Base-by-base conservation (phyloP, 2,113 vertebrate genomes). In the Polypterus bichir region DNA sequence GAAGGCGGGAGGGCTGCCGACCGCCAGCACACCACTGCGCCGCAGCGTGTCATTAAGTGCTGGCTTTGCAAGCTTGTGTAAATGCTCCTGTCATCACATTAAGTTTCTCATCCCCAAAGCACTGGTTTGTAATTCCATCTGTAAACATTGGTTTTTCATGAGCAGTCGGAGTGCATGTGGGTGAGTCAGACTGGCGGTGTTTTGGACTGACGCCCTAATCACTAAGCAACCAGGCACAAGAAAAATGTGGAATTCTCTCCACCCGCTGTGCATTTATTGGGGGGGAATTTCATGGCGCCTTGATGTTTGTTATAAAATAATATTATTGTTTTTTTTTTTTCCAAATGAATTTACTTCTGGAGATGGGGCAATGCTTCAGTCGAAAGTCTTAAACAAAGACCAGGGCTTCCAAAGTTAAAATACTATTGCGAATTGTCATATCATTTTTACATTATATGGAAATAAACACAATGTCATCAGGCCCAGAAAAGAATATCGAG, bases 81-180 rank as follows among this genome's bases (percentile, higher is more conserved):
- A 45, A 62, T 9, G 8, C 44, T 44, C 45, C 49, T 62, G 60
- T 54, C 60, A 54, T 44, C 60, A 54, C 46, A 53, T 54, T 9
- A 62, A 53, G 49, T 54, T 51, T 62, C 44, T 62, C 54, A 62
- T 62, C 51, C 49, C 27, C 9, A n/a, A 46, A 9, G 60, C 47
- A 46, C n/a, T 45, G 46, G 48, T 53, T 4, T 45, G 48, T 45
- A 61, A 61, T 62, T 8, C 54, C 27, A 53, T 8, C 52, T 45
- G 51, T 9, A 46, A 54, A 46, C 44, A n/a, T 4, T 61, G 60
- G 49, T 5, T 54, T 27, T 54, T 46, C 46, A 5, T 7, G 8
- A 62, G 11, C 27, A 6, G 51, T 53, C 27, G 5, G 51, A 9
- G 5, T 54, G 51, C 49, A 62, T 27, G 51, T 9, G 51, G 9